phyloP scores from a whole-genome alignment of 2,113 vertebrate genomes.

The Capra hircus region DNA sequence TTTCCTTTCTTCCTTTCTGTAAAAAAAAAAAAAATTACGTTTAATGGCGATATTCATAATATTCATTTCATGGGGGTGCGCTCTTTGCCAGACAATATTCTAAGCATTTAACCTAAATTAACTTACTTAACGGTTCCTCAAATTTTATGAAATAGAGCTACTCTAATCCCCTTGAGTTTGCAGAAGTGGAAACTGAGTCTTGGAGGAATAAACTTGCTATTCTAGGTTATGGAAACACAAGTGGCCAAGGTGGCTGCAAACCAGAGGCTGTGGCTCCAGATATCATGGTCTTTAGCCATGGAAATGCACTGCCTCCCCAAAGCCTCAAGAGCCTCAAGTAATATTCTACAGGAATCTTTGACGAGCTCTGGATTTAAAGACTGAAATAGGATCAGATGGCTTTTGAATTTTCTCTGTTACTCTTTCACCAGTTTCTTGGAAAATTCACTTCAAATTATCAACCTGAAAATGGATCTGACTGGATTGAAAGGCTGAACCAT shows the following conservation, averaged over 20 bases:
- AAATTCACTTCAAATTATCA: slow-evolving; percentile 44
- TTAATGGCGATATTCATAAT: background rate
- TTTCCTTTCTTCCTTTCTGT: background rate
- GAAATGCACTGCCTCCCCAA: background rate
- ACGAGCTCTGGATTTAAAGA: background rate
- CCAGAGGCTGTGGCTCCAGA: background rate
- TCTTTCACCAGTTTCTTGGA: slow-evolving; percentile 10
- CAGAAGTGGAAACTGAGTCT: background rate
- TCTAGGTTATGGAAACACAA: background rate
- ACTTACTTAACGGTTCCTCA: background rate
- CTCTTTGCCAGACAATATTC: background rate
- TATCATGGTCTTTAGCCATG: background rate
- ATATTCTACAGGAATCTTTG: background rate
- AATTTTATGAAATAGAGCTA: background rate
- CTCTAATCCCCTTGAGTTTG: background rate
- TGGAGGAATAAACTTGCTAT: background rate
- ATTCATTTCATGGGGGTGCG: background rate
- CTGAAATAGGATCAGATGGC: background rate
- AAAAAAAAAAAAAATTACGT: background rate
- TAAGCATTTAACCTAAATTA: background rate
- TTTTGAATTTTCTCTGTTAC: background rate
- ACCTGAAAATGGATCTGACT: slow-evolving; percentile 39
- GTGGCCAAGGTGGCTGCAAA: background rate
- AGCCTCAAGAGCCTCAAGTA: background rate
- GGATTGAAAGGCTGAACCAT: background rate